These are phyloP conservation scores for Gastrophryne carolinensis DNA, from an alignment of 2,797 vertebrate genomes.

Conservation along the genomic window DNA sequence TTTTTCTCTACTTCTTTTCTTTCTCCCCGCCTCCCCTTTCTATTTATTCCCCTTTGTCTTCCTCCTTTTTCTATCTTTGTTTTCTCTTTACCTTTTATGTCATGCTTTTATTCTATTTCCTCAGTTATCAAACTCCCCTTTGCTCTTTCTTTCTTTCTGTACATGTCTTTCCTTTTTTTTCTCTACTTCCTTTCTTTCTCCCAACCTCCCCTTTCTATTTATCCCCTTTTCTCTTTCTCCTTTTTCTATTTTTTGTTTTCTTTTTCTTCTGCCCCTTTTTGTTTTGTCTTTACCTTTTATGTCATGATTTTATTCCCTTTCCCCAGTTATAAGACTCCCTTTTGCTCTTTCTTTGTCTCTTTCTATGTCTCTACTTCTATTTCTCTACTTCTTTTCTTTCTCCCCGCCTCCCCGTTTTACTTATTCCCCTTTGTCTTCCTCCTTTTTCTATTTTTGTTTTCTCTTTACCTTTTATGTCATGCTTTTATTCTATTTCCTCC, in stretches of 20 bases:
- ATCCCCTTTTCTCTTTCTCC: background rate
- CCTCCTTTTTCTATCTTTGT: background rate
- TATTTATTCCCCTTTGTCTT: background rate
- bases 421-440: too few species aligned
- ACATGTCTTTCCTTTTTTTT: background rate
- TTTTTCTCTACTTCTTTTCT: background rate
- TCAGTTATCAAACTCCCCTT: background rate
- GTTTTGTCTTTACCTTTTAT: too few species aligned
- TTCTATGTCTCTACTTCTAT: too few species aligned
- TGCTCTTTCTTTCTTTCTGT: background rate
- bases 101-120: background rate
- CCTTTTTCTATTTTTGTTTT: too few species aligned
- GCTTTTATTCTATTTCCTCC: too few species aligned
- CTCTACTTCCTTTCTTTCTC: background rate
- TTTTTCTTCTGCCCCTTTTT: background rate
- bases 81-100: too few species aligned
- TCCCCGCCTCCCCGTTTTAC: too few species aligned
- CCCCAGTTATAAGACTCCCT: background rate
- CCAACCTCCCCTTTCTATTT: too few species aligned
- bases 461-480: too few species aligned
- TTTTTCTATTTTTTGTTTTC: background rate
- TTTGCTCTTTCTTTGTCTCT: background rate
- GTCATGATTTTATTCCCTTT: too few species aligned
- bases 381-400: too few species aligned
- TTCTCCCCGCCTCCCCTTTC: too few species aligned